Evolutionary conservation across 2,888 invertebrate genomes (phyloP).

Genomic region (Rambutsinella grinnellia): DNA sequence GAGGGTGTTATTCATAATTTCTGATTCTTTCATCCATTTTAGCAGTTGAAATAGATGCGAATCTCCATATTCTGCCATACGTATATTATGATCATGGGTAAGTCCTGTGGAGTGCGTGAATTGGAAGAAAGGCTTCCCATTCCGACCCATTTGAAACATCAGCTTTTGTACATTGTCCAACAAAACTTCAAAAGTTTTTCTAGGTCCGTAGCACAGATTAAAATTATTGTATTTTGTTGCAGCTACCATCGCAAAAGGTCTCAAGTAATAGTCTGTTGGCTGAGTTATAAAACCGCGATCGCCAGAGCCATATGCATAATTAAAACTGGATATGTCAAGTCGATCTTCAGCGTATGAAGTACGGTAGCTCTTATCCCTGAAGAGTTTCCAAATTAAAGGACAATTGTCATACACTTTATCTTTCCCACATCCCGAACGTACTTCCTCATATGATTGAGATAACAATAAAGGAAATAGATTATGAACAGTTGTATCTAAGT

Average conservation of each 20-base stretch:
- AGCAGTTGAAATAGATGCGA: conserved; percentile 75
- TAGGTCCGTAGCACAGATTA: conserved; percentile 75
- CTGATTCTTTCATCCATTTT: conserved; percentile 71
- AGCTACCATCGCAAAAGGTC: conserved; percentile 77
- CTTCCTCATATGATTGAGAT: no score
- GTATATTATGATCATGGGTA: conserved; percentile 87
- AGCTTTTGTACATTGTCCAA: conserved; percentile 80
- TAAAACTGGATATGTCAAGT: conserved; percentile 83
- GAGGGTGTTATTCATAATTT: conserved; percentile 77
- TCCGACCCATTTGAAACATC: no score
- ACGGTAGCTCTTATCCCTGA: conserved; percentile 78
- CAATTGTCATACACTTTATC: conserved; percentile 80
- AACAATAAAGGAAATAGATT: no score
- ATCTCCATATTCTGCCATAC: conserved; percentile 81
- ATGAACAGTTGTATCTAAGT: no score
- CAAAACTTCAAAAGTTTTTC: conserved; percentile 79
- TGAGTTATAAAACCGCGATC: conserved; percentile 82
- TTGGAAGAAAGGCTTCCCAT: conserved; percentile 84
- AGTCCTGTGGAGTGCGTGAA: conserved; percentile 88
- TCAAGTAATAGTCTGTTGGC: conserved; percentile 88
- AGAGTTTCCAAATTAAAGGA: conserved; percentile 87
- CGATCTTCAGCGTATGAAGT: conserved; percentile 89
- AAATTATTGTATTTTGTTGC: no score
- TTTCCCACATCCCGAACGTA: conserved; percentile 77
- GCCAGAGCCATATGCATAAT: no score